These are phyloP conservation scores for Caradrina kadenii DNA, from an alignment of 2,888 invertebrate genomes.

Conservation along the genomic window DNA sequence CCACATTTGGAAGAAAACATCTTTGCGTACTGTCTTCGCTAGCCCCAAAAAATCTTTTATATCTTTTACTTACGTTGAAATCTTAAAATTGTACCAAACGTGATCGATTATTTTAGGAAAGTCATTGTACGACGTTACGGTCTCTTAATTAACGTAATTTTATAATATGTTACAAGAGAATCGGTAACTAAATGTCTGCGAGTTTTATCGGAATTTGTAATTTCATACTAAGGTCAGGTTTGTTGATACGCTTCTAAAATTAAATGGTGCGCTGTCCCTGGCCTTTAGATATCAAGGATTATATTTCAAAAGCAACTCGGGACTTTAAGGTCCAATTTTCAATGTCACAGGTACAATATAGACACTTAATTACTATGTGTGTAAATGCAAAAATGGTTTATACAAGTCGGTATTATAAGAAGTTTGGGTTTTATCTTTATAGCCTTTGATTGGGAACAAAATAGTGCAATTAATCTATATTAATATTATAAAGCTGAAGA, in stretches of 20 bases:
- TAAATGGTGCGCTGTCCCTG: conserved; percentile 32
- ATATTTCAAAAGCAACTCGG: conserved; percentile 6
- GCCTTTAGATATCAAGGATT: conserved; percentile 53
- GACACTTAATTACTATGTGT: too few relatives aligned
- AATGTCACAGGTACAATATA: background rate
- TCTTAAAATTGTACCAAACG: background rate
- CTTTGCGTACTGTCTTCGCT: background rate
- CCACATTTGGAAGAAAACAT: conserved; percentile 5
- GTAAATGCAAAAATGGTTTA: too few relatives aligned
- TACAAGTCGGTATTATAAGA: background rate
- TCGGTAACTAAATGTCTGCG: conserved; percentile 19
- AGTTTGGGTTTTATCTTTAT: background rate
- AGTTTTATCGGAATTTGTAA: conserved; percentile 44
- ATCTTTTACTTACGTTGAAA: background rate
- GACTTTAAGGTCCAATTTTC: background rate
- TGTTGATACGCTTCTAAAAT: conserved; percentile 50
- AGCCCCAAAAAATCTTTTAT: background rate
- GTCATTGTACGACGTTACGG: background rate
- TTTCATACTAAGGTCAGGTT: conserved; percentile 59
- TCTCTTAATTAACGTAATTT: conserved; percentile 6
- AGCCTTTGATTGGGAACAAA: background rate
- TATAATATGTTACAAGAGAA: background rate
- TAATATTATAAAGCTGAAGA: too few relatives aligned
- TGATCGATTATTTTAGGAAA: background rate
- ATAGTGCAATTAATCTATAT: background rate